Evolutionary conservation across 2,797 vertebrate species (phyloP), one percentile per base, ranked within the genome.

Genomic region (Ispidina lecontei): DNA sequence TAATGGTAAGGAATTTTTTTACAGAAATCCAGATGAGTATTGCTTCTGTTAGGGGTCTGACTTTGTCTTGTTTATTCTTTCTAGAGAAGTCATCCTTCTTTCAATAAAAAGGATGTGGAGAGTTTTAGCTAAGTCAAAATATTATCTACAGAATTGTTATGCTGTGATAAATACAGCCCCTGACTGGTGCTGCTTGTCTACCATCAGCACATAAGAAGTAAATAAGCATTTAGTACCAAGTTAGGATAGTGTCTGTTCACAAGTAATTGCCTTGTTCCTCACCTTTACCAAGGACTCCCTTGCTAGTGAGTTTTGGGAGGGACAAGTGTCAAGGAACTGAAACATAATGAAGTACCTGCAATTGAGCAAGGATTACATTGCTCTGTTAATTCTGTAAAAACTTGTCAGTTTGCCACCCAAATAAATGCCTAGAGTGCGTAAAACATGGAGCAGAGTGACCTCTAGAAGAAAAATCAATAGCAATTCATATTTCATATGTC

Each of bases 401-500:
- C 87, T 95, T 98, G 98, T 98, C 97, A 97, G 96, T 95, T 96
- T 97, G 93, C 97, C 94, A 95, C 97, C 97, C 97, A 98, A 98
- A 98, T 98, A 98, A 98, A 98, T 98, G 97, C 97, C 94, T 97
- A 44, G 97, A 97, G 96, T 97, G 95, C 92, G 92, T 98, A 98
- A 98, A 97, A 97, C 95, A 97, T 90, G 91, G 96, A 97, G 94
- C 94, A 88, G 93, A 96, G 95, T 97, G 98, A 98, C 98, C 97
- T 97, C 95, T 96, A 94, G 97, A 97, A 97, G 97, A 97, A 98
- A 98, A 98, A 98, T 98, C 98, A 98, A 98, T 98, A 93, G 92
- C 96, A 96, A 98, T 98, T 98, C 98, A 98, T 99, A 98, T 98
- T 98, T 98, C 98, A 98, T 98, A 97, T 95, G 97, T 95, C 98